phyloP scores from a whole-genome alignment of 1,140 invertebrate genomes.

The Nephotettix cincticeps region DNA sequence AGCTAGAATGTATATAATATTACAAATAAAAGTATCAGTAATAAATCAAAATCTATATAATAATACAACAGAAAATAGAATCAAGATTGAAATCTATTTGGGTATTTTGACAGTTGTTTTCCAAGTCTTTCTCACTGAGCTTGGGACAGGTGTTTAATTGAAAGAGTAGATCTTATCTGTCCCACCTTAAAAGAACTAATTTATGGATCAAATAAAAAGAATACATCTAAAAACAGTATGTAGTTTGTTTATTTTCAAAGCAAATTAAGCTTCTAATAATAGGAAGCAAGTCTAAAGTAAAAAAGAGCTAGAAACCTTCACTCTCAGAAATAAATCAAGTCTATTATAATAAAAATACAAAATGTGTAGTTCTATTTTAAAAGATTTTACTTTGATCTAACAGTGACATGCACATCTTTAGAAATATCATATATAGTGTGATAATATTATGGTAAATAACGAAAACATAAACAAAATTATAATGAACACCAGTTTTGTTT shows the following conservation, averaged over 20 bases:
- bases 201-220: neutral
- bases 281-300: neutral
- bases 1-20: constrained; percentile 6
- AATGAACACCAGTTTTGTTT: no score
- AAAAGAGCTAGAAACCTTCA: neutral
- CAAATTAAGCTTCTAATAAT: neutral
- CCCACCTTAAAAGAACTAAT: no score
- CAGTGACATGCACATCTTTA: no score
- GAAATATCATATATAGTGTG: no score
- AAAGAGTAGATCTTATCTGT: no score
- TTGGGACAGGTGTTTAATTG: neutral
- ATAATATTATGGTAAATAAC: no score
- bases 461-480: no score
- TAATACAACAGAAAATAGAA: constrained; percentile 13
- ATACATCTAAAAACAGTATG: neutral
- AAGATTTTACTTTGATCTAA: no score
- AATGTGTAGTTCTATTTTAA: no score
- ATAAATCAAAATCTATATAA: constrained; percentile 8
- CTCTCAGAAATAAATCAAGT: no score
- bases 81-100: neutral
- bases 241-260: neutral
- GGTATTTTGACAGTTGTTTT: neutral
- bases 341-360: no score
- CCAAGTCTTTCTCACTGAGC: neutral
- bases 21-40: constrained; percentile 4